Evolutionary conservation across 2,113 vertebrate genomes (phyloP).

Genomic region (Caloenas nicobarica): DNA sequence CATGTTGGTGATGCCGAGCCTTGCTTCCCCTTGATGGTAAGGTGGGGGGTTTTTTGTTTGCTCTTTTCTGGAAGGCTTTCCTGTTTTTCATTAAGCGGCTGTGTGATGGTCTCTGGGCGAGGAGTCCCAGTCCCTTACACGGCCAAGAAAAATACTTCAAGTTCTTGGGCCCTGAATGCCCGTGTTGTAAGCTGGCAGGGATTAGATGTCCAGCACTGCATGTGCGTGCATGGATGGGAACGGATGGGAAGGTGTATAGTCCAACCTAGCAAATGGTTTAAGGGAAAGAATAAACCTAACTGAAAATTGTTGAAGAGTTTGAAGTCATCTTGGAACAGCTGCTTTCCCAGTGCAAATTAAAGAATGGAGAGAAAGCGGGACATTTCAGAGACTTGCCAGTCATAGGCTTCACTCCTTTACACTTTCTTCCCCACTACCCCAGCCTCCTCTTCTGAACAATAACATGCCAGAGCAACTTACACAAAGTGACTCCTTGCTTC

Average conservation of each 20-base stretch:
- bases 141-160: not conserved
- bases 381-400: rapidly evolving
- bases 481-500: not conserved
- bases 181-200: not conserved
- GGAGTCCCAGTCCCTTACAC: not conserved
- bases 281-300: not conserved
- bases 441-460: not conserved
- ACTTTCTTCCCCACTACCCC: not conserved
- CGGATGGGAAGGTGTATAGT: not conserved
- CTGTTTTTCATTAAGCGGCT: slow-evolving; percentile 26
- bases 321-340: not conserved
- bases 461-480: not conserved
- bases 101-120: not conserved
- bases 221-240: not conserved
- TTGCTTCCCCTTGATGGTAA: not conserved
- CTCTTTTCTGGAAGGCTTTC: not conserved
- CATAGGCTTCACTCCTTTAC: not conserved
- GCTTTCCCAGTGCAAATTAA: not conserved
- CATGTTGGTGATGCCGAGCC: not conserved
- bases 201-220: slow-evolving; percentile 8
- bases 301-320: not conserved
- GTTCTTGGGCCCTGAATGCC: slow-evolving; percentile 25
- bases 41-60: no score
- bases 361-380: not conserved
- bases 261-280: not conserved